Percentiles rank a stretch among this genome's conserved stretches.
Evolutionary conservation across 2,113 vertebrate genomes (phyloP).

Genomic region (Colinus virginianus): DNA sequence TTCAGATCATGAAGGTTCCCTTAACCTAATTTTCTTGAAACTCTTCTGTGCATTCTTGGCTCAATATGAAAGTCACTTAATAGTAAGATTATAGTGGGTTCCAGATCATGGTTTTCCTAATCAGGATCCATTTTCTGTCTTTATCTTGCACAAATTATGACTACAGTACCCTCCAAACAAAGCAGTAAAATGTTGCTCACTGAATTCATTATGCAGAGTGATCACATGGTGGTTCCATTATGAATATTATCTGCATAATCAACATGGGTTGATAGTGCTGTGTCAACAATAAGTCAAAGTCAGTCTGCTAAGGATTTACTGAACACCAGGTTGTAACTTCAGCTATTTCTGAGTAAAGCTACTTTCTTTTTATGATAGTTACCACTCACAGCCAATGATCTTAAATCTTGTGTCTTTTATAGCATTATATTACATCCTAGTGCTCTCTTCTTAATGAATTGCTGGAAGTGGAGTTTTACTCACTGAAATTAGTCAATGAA

Average conservation of each 20-base stretch:
- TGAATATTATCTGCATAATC: slow-evolving; percentile 45
- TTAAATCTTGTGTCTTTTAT: not conserved
- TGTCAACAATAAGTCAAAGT: not conserved
- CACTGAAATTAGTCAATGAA: slow-evolving; percentile 1
- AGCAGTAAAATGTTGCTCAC: slow-evolving; percentile 4
- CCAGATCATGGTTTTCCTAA: not conserved
- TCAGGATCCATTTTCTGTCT: not conserved
- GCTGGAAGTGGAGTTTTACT: not conserved
- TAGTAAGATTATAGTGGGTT: not conserved
- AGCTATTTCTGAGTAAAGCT: not conserved
- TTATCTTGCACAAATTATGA: not conserved
- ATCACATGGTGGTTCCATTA: not conserved
- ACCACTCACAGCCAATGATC: not conserved
- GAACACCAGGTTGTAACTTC: not conserved
- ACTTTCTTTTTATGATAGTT: not conserved
- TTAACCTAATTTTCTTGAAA: not conserved
- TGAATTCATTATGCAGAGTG: slow-evolving; percentile 1
- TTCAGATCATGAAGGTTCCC: not conserved
- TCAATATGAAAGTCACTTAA: not conserved
- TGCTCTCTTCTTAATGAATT: not conserved
- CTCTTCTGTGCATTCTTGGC: not conserved
- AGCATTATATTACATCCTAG: not conserved
- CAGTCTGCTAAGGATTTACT: not conserved
- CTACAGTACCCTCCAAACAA: slow-evolving; percentile 5
- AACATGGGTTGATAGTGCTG: not conserved